A percentile compares a stretch with the other conserved stretches of the same genome.
Conservation (phyloP, 2,797 vertebrate genomes). For the Crocodylus rhombifer region DNA sequence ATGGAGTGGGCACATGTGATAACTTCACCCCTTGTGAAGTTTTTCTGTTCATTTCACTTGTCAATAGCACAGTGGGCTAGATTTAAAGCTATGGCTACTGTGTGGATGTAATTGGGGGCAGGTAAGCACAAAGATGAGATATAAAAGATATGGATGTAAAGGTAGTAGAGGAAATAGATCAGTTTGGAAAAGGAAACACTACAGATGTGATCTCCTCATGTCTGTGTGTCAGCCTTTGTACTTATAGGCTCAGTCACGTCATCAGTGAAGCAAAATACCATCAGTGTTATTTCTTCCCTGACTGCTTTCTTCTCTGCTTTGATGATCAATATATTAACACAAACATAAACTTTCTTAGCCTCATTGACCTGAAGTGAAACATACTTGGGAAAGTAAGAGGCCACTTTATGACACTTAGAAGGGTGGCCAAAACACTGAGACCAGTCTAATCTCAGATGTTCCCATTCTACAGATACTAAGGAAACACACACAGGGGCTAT, state of each 20-base stretch:
- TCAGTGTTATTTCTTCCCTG: constrained; percentile 10
- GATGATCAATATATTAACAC: constrained; percentile 45
- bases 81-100: not conserved
- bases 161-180: not conserved
- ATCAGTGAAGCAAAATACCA: not conserved
- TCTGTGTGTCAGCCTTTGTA: constrained; percentile 13
- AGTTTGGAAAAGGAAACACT: not conserved
- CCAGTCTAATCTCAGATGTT: constrained; percentile 31
- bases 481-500: not conserved
- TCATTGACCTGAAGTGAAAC: constrained; percentile 47
- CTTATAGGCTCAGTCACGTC: constrained; percentile 2
- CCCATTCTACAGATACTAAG: not conserved
- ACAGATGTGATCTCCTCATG: not conserved
- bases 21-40: not conserved
- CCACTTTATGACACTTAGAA: constrained; percentile 51
- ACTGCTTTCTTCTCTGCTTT: constrained; percentile 28
- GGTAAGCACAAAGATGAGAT: not conserved
- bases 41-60: not conserved
- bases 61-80: not conserved
- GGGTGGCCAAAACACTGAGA: constrained; percentile 35
- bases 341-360: constrained; percentile 52
- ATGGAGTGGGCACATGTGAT: not conserved
- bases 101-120: not conserved
- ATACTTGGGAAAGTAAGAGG: constrained; percentile 32
- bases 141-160: not conserved